phyloP scores from a whole-genome alignment of 23 tunicate species.

The Clavelina lepadiformis region DNA sequence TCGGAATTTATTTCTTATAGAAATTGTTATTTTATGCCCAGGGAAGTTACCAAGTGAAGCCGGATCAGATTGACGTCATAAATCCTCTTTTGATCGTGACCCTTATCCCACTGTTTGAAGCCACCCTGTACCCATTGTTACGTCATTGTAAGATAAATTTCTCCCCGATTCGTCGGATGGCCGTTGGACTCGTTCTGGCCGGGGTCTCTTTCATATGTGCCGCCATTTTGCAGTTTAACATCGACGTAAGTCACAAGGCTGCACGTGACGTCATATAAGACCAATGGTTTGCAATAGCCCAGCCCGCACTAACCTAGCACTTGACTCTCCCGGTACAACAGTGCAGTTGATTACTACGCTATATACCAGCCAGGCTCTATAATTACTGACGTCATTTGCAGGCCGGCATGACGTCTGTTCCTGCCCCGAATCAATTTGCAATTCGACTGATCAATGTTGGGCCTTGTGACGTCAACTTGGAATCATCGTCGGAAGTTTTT shows the following conservation, averaged over 20 bases:
- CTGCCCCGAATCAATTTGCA: conserved; percentile 36
- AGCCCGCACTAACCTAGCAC: no score
- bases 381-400: background rate
- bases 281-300: background rate
- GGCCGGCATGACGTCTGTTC: conserved; percentile 42
- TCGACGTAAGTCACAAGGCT: conserved; percentile 60
- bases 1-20: background rate
- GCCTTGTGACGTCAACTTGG: conserved; percentile 41
- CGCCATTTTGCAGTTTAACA: conserved; percentile 72
- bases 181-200: conserved; percentile 63
- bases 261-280: background rate
- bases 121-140: conserved; percentile 68
- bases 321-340: no score
- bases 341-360: no score
- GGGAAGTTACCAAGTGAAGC: conserved; percentile 49
- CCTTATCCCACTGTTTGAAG: conserved; percentile 74
- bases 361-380: no score
- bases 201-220: conserved; percentile 73
- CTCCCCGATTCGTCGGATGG: conserved; percentile 52
- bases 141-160: conserved; percentile 56
- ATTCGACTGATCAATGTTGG: conserved; percentile 54
- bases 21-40: background rate
- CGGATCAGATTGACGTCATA: conserved; percentile 88
- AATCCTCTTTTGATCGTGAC: conserved; percentile 80
- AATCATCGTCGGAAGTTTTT: conserved; percentile 14